Conservation (phyloP, 2,888 invertebrate species). For the Homarus gammarus region DNA sequence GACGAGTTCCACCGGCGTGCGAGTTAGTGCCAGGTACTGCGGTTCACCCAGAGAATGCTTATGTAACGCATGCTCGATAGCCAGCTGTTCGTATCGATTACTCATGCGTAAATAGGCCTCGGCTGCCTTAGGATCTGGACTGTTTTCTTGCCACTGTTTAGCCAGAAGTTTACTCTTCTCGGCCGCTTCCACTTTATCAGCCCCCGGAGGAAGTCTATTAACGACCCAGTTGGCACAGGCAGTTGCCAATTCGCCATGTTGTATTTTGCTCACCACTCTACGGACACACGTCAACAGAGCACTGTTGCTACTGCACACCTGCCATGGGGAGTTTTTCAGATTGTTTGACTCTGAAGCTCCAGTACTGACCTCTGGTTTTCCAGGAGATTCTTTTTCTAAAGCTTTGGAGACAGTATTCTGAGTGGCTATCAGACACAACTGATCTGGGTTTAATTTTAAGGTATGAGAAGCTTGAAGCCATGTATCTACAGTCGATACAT, state of each 20-base stretch:
- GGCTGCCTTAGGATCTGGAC: constrained; percentile 1
- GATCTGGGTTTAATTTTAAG: constrained; percentile 64
- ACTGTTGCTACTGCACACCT: constrained; percentile 61
- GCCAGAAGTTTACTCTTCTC: constrained; percentile 57
- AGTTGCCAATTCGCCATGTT: constrained; percentile 63
- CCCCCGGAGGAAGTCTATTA: constrained; percentile 68
- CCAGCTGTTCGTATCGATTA: constrained; percentile 63
- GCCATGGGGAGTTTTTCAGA: constrained; percentile 30
- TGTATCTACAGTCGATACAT: constrained; percentile 59
- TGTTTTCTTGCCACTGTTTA: constrained; percentile 43
- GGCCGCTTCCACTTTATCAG: constrained; percentile 64
- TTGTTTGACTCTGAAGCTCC: background rate
- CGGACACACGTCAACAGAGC: constrained; percentile 48
- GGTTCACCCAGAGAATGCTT: constrained; percentile 61
- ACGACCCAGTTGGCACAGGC: constrained; percentile 72
- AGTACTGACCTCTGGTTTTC: background rate
- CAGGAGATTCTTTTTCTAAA: constrained; percentile 29
- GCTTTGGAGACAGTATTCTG: constrained; percentile 65
- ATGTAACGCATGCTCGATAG: constrained; percentile 69
- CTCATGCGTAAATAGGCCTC: constrained; percentile 40
- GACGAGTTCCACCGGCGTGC: constrained; percentile 52
- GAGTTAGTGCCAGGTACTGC: constrained; percentile 62
- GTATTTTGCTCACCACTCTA: constrained; percentile 56
- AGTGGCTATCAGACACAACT: constrained; percentile 66
- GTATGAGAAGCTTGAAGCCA: constrained; percentile 61